Evolutionary conservation across 2,797 vertebrate genomes (phyloP), one percentile per base, ranked within the genome.

Genomic region (Alosa sapidissima): DNA sequence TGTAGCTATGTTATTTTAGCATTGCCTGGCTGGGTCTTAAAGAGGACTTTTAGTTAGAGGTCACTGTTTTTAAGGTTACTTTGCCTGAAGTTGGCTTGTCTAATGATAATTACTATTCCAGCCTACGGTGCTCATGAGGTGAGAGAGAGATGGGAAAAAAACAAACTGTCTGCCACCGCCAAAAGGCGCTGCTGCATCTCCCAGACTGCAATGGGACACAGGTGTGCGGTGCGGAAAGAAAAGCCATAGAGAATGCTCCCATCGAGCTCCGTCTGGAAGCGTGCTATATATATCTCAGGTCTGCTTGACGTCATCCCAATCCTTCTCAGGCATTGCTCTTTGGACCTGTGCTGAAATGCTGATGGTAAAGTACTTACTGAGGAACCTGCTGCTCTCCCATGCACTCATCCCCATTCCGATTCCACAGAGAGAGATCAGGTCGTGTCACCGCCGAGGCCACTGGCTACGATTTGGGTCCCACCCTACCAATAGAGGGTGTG

Each of bases 81-180:
- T 36, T 5, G 36, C 68, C 36, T 0, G 16, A 75, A 36, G 33
- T 45, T 75, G 13, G 65, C 65, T 72, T 72, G 68, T 75, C 36
- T 75, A 45, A 75, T 75, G 68, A 21, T 81, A 45, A 87, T 87
- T 49, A 68, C 68, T 87, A 82, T 85, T 87, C 84, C 86, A 85
- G 82, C 21, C 81, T 58, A 62, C 21, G 33, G 68, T 75, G 68
- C 60, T 81, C 55, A 60, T 82, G 83, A 78, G 28, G 28, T 87
- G 81, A 82, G n/a, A 84, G 49, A 54, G 75, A 24, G 45, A 78
- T 83, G 24, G 14, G 11, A 21, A 2, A 19, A 78, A 65, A 83
- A 81, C 16, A 75, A 72, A 45, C n/a, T 5, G 54, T 36, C 9
- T 47, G 47, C 51, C 36, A 13, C 11, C 51, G 84, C 58, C 82